A percentile compares a stretch with the other conserved stretches of the same genome.
These are phyloP conservation scores for Cacajao melanocephalus DNA, from an alignment of 2,797 vertebrate genomes.

Conservation along the genomic window DNA sequence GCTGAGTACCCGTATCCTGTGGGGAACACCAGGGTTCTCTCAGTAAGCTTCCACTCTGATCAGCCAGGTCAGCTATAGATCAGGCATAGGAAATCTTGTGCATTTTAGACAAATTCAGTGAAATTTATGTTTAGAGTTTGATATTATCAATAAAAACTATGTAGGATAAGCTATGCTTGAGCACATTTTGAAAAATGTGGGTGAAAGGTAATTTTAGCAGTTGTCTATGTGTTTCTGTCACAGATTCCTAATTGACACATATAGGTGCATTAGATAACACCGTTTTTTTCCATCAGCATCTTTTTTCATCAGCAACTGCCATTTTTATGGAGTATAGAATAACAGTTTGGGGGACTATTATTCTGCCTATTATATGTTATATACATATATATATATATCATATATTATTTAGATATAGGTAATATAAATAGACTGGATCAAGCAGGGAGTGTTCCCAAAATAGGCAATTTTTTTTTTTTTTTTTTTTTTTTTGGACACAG, in stretches of 20 bases:
- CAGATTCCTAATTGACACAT: not conserved
- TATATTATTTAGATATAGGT: not conserved
- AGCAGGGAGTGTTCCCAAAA: not conserved
- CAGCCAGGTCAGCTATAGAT: not conserved
- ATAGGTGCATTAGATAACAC: not conserved
- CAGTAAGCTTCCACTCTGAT: not conserved
- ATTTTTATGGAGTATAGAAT: not conserved
- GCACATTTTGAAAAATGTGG: not conserved
- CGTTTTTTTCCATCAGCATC: not conserved
- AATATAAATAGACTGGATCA: not conserved
- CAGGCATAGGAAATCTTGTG: not conserved
- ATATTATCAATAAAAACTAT: not conserved
- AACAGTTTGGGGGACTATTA: not conserved
- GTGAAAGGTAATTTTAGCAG: not conserved
- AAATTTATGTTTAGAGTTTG: not conserved
- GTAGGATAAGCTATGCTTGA: not conserved
- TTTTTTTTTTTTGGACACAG: not conserved
- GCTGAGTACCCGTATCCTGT: not conserved
- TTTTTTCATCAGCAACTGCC: not conserved
- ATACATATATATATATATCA: too few relatives aligned
- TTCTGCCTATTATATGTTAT: not conserved
- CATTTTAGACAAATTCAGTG: not conserved
- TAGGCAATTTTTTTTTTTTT: not conserved
- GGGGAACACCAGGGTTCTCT: not conserved
- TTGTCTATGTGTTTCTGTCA: not conserved